Evolutionary conservation across 2,113 vertebrate species (phyloP), one percentile per base, ranked within the genome.

Genomic region (Atherinomorus stipes): DNA sequence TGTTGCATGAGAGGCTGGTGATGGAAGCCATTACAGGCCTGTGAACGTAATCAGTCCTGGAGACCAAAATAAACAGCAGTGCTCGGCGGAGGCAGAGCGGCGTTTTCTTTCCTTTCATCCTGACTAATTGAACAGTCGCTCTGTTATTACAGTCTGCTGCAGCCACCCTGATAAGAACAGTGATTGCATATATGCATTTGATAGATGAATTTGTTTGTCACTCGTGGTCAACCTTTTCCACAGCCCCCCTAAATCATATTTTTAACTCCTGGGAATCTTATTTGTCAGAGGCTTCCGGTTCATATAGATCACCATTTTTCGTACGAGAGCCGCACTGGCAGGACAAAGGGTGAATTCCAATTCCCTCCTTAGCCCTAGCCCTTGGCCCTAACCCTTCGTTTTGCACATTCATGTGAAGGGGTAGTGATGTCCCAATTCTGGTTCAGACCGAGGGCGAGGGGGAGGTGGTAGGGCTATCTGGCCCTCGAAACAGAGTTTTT

Each of bases 21-120:
- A 89, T 86, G 86, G 80, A 83, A 88, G 56, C 74, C 64, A 88
- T 88, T 85, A 85, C 51, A 40, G 34, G 51, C 34, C 59, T 62
- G 68, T 67, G 78, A 81, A 78, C 63, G 73, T 80, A 78, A 88
- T 87, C 79, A 76, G 68, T 44, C 49, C 76, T 11, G 38, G 49
- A 71, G 62, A 85, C 73, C 77, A 85, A 63, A 71, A 80, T 78
- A 91, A 87, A 87, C 86, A 82, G 57, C 23, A 4, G 52, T 42
- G 57, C 47, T 68, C 71, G 42, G 45, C 4, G 59, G 64, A 70
- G 76, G 56, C 59, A 50, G 73, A 63, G 71, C 37, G 54, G 49
- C 63, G 10, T 76, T 52, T 83, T 59, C 70, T 34, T 70, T 59
- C 26, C 76, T 84, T 84, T 90, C 54, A 81, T 83, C 58, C 9